Percentiles rank a stretch among this genome's conserved stretches.
These are phyloP conservation scores for Halictus quadricinctus DNA, from an alignment of 2,888 invertebrate species.

Conservation along the genomic window DNA sequence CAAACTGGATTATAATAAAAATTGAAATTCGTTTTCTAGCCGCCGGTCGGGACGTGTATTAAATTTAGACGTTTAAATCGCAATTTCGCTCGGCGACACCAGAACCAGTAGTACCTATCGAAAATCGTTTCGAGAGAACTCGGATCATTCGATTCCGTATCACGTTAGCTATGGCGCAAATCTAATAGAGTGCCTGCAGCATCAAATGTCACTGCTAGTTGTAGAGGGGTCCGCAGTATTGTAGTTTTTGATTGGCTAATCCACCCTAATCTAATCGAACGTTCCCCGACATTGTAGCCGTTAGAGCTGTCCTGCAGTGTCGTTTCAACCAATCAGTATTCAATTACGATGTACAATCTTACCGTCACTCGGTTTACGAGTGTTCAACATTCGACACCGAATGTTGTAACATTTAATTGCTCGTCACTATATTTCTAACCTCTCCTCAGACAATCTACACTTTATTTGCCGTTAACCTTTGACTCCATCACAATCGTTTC, in stretches of 20 bases:
- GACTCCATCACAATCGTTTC: too few relatives aligned
- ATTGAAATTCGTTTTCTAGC: constrained; percentile 28
- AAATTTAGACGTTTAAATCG: constrained; percentile 54
- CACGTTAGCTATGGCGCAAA: constrained; percentile 80
- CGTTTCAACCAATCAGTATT: constrained; percentile 57
- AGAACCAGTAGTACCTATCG: constrained; percentile 40
- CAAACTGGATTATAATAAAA: constrained; percentile 5
- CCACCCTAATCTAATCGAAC: constrained; percentile 81
- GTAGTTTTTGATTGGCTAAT: constrained; percentile 83
- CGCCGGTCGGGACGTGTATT: constrained; percentile 19
- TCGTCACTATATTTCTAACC: background rate
- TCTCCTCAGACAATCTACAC: background rate
- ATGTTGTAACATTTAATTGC: background rate
- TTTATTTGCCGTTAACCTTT: background rate
- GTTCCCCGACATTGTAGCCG: constrained; percentile 60
- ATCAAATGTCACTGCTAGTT: constrained; percentile 80
- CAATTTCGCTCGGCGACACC: constrained; percentile 46
- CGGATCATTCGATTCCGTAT: constrained; percentile 81
- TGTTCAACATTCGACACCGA: background rate
- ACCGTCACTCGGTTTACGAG: constrained; percentile 32
- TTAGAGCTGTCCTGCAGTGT: constrained; percentile 55
- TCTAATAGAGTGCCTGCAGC: constrained; percentile 81
- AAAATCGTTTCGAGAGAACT: constrained; percentile 70
- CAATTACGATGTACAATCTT: constrained; percentile 65
- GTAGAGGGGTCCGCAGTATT: constrained; percentile 76